Base-by-base conservation (phyloP, 1,140 invertebrate genomes). In the Trichonephila clavipes region DNA sequence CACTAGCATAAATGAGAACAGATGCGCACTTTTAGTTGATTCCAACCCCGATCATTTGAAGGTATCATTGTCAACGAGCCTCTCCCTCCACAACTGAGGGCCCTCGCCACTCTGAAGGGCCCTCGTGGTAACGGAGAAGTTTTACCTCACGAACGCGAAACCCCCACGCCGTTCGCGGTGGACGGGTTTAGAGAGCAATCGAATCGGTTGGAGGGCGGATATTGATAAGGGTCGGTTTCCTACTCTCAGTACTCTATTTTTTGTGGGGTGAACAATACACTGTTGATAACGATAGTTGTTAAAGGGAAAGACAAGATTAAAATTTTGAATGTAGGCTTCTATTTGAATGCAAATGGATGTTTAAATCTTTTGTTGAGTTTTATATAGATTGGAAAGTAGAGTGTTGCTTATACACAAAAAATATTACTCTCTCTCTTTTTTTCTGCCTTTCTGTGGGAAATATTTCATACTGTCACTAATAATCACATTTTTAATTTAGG, bases 1-100 rank as follows among this genome's bases (percentile, higher is more conserved):
- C 83, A 85, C 21, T 16, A n/a, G 24, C 24, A 19, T 85, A 85
- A 85, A 85, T 59, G 51, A 58, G 83, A 85, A 85, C 83, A 85
- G 83, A 85, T 85, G 83, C 83, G 83, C 83, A 85, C 83, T 85
- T 85, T 85, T 85, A 61, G 24, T 58, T 51, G 12, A 40, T 28
- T 51, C 21, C 24, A 28, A 12, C n/a, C 51, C 51, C n/a, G n/a
- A 28, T 51, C 19, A 59, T 61, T 28, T 44, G n/a, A 85, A 59
- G 58, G 83, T 12, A 77, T 51, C n/a, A 59, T 59, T 59, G 83
- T 85, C 34, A 77, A 77, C 72, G n/a, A 85, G 83, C n/a, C 44
- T 59, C 58, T 40, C 83, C 83, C 83, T 59, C 83, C 58, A 2
- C 6, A 16, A 51, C 21, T 28, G 34, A 61, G 83, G 58, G 83